Conservation (phyloP, 2,888 invertebrate genomes). For the Acanthosoma haemorrhoidale region DNA sequence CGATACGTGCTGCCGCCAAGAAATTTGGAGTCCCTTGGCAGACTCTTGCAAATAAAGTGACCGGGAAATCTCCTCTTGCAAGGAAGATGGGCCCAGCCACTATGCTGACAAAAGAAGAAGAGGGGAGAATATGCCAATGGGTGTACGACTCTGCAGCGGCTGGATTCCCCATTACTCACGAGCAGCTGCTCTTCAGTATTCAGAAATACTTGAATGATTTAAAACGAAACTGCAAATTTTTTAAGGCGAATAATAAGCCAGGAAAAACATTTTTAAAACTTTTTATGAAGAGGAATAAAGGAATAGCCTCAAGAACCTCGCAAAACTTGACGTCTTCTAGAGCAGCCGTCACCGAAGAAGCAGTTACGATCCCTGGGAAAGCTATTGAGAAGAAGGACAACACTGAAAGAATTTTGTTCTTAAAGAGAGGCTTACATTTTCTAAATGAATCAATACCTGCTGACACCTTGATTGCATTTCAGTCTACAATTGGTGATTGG, state of each 20-base stretch:
- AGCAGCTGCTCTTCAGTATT: conserved; percentile 37
- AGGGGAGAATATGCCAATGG: conserved; percentile 31
- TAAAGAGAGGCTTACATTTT: too few relatives aligned
- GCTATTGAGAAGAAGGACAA: conserved; percentile 34
- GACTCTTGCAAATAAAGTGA: conserved; percentile 17
- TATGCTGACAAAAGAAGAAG: conserved; percentile 29
- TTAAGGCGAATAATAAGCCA: conserved; percentile 33
- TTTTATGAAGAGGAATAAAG: conserved; percentile 36
- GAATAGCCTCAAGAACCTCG: conserved; percentile 30
- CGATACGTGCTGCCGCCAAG: conserved; percentile 29
- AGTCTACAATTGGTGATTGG: too few relatives aligned
- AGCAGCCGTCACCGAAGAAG: conserved; percentile 34
- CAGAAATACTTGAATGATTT: conserved; percentile 33
- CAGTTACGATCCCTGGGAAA: conserved; percentile 32
- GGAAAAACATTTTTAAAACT: conserved; percentile 37
- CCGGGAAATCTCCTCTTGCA: neutral
- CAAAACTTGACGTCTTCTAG: conserved; percentile 37
- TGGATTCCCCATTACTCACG: conserved; percentile 34
- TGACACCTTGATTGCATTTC: too few relatives aligned
- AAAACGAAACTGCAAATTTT: conserved; percentile 35
- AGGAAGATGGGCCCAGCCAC: conserved; percentile 29
- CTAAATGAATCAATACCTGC: too few relatives aligned
- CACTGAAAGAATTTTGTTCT: conserved; percentile 36
- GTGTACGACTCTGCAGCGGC: conserved; percentile 18
- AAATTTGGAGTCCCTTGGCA: conserved; percentile 26